Conservation (phyloP, 2,797 vertebrate genomes). For the Enteromius mattozi region DNA sequence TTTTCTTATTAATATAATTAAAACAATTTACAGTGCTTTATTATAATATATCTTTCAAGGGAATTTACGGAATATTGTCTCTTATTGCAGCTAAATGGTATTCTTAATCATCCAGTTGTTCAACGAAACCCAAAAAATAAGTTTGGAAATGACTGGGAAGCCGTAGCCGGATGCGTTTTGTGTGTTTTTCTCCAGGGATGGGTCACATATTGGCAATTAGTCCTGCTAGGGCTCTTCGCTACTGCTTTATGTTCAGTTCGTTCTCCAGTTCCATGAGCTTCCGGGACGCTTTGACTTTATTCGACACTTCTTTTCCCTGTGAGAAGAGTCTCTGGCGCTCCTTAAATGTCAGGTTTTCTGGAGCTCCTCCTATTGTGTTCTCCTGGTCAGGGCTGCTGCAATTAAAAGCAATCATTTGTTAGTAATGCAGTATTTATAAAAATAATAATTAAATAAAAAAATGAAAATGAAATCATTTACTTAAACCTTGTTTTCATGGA, state of each 20-base stretch:
- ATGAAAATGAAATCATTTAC: not conserved
- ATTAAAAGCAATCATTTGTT: not conserved
- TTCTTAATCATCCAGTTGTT: conserved; percentile 78
- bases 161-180: conserved; percentile 44
- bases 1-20: conserved; percentile 75
- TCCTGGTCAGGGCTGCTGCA: conserved; percentile 86
- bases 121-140: conserved; percentile 71
- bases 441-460: not conserved
- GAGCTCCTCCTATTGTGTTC: conserved; percentile 81
- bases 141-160: conserved; percentile 67
- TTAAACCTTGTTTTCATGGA: not conserved
- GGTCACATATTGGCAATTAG: conserved; percentile 46
- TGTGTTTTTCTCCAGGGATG: conserved; percentile 48
- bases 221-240: conserved; percentile 67
- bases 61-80: conserved; percentile 68
- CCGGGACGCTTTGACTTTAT: conserved; percentile 97
- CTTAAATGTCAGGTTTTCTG: conserved; percentile 94
- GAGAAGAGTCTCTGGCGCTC: conserved; percentile 99
- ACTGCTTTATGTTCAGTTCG: conserved; percentile 94
- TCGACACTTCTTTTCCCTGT: conserved; percentile 96
- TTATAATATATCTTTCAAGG: conserved; percentile 77
- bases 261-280: conserved; percentile 98
- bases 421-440: not conserved
- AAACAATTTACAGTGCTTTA: conserved; percentile 87
- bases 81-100: conserved; percentile 78